phyloP scores from a whole-genome alignment of 2,113 vertebrate genomes.

The Lepisosteus osseus region DNA sequence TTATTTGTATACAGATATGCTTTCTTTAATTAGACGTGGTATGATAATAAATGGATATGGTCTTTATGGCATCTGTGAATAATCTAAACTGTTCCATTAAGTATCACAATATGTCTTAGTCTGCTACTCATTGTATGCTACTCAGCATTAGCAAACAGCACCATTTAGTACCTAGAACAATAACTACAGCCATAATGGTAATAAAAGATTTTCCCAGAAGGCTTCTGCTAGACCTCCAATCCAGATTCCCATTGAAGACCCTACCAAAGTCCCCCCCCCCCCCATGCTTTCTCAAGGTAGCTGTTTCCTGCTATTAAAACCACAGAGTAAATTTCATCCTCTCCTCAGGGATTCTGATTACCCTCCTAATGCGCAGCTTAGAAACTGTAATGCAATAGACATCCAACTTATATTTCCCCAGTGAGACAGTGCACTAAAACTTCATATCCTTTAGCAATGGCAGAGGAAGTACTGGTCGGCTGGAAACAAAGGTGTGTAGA shows the following conservation, averaged over 20 bases:
- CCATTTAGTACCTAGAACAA: slow-evolving; percentile 10
- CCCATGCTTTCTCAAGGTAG: slow-evolving; percentile 25
- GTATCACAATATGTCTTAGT: slow-evolving; percentile 4
- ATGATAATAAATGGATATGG: slow-evolving; percentile 49
- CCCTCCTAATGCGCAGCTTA: slow-evolving; percentile 52
- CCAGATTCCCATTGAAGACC: slow-evolving; percentile 54
- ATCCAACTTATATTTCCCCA: slow-evolving; percentile 59
- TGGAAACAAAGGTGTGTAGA: slow-evolving; percentile 1
- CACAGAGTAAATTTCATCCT: slow-evolving; percentile 28
- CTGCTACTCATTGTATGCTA: background rate
- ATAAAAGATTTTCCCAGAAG: slow-evolving; percentile 51
- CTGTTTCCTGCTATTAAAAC: slow-evolving; percentile 19
- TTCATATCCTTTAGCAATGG: slow-evolving; percentile 46
- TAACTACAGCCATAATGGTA: slow-evolving; percentile 61
- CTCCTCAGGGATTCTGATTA: slow-evolving; percentile 49
- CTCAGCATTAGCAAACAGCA: slow-evolving; percentile 1
- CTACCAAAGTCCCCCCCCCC: slow-evolving; percentile 43
- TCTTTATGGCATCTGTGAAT: slow-evolving; percentile 9
- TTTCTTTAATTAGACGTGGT: slow-evolving; percentile 39
- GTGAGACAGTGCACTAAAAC: slow-evolving; percentile 39
- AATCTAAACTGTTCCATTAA: slow-evolving; percentile 15
- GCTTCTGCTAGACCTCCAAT: slow-evolving; percentile 53
- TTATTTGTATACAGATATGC: slow-evolving; percentile 47
- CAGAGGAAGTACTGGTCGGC: slow-evolving; percentile 5
- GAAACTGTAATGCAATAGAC: slow-evolving; percentile 54